Conservation (phyloP, 2,797 vertebrate genomes). For the Cyclura pinguis region DNA sequence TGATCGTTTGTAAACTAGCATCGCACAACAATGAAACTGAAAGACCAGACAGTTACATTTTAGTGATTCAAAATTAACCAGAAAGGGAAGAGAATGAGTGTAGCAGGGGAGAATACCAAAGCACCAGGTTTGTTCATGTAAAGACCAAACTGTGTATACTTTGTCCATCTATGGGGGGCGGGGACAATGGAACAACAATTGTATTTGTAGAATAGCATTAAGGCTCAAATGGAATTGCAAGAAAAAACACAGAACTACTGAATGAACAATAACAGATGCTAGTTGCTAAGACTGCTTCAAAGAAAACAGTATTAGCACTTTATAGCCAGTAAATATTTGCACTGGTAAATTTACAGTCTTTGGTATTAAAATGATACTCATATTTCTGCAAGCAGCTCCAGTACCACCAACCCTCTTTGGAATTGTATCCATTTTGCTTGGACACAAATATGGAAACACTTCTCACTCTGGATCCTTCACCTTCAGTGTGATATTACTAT, state of each 20-base stretch:
- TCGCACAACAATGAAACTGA: background rate
- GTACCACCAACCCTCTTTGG: background rate
- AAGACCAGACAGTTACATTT: background rate
- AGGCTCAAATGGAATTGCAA: constrained; percentile 65
- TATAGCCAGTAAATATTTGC: constrained; percentile 42
- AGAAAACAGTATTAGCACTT: constrained; percentile 32
- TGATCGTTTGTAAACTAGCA: background rate
- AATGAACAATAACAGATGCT: constrained; percentile 28
- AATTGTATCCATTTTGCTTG: background rate
- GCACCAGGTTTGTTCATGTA: background rate
- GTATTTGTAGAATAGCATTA: constrained; percentile 61
- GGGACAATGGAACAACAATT: constrained; percentile 73
- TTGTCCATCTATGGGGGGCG: constrained; percentile 49
- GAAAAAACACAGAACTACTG: constrained; percentile 56
- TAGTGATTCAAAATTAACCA: background rate
- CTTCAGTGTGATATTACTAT: too few relatives aligned
- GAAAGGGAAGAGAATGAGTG: too few relatives aligned
- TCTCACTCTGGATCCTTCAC: background rate
- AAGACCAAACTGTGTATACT: background rate
- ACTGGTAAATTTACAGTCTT: background rate
- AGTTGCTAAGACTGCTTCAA: constrained; percentile 49
- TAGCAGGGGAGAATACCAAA: background rate
- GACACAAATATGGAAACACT: background rate
- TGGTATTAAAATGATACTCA: background rate
- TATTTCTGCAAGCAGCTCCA: too few relatives aligned